Evolutionary conservation across 2,797 vertebrate species (phyloP), one percentile per base, ranked within the genome.

Genomic region (Graptemys geographica): DNA sequence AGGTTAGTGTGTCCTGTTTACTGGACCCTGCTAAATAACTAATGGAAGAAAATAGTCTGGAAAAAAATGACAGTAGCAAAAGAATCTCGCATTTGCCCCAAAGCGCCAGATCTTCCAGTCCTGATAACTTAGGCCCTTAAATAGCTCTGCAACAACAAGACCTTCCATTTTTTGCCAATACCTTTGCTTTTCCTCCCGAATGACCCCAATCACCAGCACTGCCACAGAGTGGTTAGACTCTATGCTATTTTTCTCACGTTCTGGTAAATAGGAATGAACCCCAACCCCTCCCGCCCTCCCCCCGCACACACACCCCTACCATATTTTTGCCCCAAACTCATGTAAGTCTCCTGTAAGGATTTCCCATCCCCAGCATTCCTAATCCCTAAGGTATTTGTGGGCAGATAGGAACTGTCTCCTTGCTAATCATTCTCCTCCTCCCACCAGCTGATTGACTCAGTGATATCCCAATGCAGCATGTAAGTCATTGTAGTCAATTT

Each of bases 341-440:
- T 56, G 0, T 0, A 15, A 92, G 59, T 82, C 76, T 25, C 88
- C 85, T 19, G 2, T 23, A 78, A 8, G 78, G n/a, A 12, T 47
- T 41, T 78, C 65, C 74, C 7, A 6, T 90, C 81, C 83, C 47
- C 87, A 94, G 90, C 84, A 81, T 80, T 85, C 88, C 2, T 3
- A 81, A 23, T 56, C 1, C 4, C 90, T 79, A 87, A 92, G 80
- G 91, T 56, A 92, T 82, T 74, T 81, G 65, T 62, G 92, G 52
- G 76, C 59, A 90, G 94, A 92, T 91, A 96, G 94, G 87, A 95
- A 90, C 96, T 95, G 95, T 93, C 93, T 97, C 92, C 95, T 95
- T 57, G 49, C 91, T 98, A 94, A 94, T 94, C 91, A 76, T 56
- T 51, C 49, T 53, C 87, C 78, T 3, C 9, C 94, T 95, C 87